A percentile compares a stretch with the other conserved stretches of the same genome.
Evolutionary conservation across 2,797 vertebrate genomes (phyloP).

Genomic region (Enteromius unitaeniatus): DNA sequence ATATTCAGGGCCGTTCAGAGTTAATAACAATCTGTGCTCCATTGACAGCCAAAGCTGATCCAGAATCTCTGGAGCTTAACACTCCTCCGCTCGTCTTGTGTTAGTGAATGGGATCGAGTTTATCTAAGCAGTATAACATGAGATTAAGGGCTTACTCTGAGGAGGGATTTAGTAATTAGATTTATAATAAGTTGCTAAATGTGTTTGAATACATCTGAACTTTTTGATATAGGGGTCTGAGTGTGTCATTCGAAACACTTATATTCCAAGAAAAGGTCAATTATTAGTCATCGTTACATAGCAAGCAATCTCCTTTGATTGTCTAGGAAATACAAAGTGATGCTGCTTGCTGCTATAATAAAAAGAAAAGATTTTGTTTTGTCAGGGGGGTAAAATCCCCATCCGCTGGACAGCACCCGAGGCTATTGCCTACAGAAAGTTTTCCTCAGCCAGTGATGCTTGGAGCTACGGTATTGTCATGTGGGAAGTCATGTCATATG

Average conservation of each 20-base stretch:
- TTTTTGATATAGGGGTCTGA: slow-evolving; percentile 8
- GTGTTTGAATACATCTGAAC: slow-evolving; percentile 22
- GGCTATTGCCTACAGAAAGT: slow-evolving; percentile 95
- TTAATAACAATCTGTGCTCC: slow-evolving; percentile 40
- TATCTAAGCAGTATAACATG: slow-evolving; percentile 19
- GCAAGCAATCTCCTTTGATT: neutral
- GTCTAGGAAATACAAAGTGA: neutral
- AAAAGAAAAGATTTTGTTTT: slow-evolving; percentile 45
- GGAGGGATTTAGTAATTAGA: slow-evolving; percentile 40
- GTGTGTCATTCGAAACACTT: neutral
- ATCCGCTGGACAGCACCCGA: slow-evolving; percentile 98
- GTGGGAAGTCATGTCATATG: slow-evolving; percentile 99
- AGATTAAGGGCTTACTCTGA: slow-evolving; percentile 34
- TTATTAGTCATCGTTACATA: neutral
- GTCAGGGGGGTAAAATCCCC: slow-evolving; percentile 95
- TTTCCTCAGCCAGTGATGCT: slow-evolving; percentile 91
- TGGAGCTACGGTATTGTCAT: slow-evolving; percentile 99
- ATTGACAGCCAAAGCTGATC: slow-evolving; percentile 11
- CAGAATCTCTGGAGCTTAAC: neutral
- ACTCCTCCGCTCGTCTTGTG: slow-evolving; percentile 5
- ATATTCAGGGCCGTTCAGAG: slow-evolving; percentile 33
- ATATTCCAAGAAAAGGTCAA: neutral
- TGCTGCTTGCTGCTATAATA: slow-evolving; percentile 5
- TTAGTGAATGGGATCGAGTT: neutral
- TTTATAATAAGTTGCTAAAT: slow-evolving; percentile 37